Base-by-base conservation (phyloP, 2,797 vertebrate species). In the Leucoraja ocellata region DNA sequence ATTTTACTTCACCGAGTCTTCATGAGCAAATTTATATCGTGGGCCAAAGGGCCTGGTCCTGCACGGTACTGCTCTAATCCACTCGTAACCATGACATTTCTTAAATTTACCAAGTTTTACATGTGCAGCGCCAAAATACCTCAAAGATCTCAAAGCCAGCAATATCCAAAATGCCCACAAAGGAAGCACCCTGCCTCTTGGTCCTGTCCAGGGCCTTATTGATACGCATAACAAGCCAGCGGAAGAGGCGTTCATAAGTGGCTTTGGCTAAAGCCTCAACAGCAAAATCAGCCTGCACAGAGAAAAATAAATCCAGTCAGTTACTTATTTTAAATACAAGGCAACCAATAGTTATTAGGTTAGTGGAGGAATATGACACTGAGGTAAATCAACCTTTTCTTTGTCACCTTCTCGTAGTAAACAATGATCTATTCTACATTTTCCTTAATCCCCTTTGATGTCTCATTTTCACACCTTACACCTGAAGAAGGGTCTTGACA, bases 141-240 rank as follows among this genome's bases (percentile, higher is more conserved):
- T 99, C 98, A 71, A 99, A 99, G 95, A 99, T 99, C 95, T 99
- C 99, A 93, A 99, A 99, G 93, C 99, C 99, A 0, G 99, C 99
- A 7, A 99, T 99, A 95, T 99, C 99, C 95, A 99, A 96, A 95
- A 99, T 99, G 73, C 99, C 99, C 6, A 99, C 99, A 95, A 99
- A 99, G 18, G 99, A 99, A n/a, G 98, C 99, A 0, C 99, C 99
- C 95, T 99, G 99, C 0, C 99, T 95, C 95, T 99, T 99, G 94
- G 99, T 99, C 95, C 98, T 97, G 95, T 99, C 99, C 95, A 99
- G 95, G 73, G 99, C 99, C 95, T 98, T 99, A 96, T 99, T 99
- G 94, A 99, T 98, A 25, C 99, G 98, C 95, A 99, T 97, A 81
- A 99, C 98, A 76, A 99, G 96, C 99, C 99, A 99, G 93, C 99